Evolutionary conservation across 2,113 vertebrate species (phyloP), one percentile per base, ranked within the genome.

Genomic region (Illadopsis cleaveri): DNA sequence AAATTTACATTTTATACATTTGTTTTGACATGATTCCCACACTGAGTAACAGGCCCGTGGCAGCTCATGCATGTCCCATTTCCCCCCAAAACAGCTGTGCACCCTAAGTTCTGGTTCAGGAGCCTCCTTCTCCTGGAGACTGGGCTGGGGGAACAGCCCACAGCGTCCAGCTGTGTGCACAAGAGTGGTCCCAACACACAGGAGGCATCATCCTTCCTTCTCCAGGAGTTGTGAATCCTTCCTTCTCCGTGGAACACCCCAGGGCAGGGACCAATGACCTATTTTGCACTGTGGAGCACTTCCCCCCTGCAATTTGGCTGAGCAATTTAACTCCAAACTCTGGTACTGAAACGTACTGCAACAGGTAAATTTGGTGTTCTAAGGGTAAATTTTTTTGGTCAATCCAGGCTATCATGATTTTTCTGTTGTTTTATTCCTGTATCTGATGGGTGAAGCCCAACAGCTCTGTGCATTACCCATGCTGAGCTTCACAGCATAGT

Each of bases 1-100:
- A 70, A 79, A 97, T 97, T 94, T 95, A 96, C 96, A 96, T 90
- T 95, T 92, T 94, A 17, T 94, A 94, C 82, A 92, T 60, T 57
- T 60, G 61, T 66, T 92, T 80, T 47, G 58, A 86, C 86, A 45
- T 75, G 90, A 94, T 86, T 94, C 93, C 90, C 82, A 80, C 88
- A 66, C 70, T 2, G 70, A 96, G 92, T 44, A 93, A 90, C 91
- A 72, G 77, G 88, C 50, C 23, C 10, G 38, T 37, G 73, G 81
- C 88, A 78, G 93, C 93, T 91, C 86, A 88, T 1, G 6, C 76
- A 35, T 2, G 54, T 72, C 88, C 93, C 88, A 17, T 75, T 82
- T 51, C 25, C 68, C 71, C 69, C 51, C 23, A 17, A 35, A 60
- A 78, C 69, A 95, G 80, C 88, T 84, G 77, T 93, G 96, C 92